These are phyloP conservation scores for Pitangus sulphuratus DNA, from an alignment of 2,797 vertebrate genomes.

Conservation along the genomic window DNA sequence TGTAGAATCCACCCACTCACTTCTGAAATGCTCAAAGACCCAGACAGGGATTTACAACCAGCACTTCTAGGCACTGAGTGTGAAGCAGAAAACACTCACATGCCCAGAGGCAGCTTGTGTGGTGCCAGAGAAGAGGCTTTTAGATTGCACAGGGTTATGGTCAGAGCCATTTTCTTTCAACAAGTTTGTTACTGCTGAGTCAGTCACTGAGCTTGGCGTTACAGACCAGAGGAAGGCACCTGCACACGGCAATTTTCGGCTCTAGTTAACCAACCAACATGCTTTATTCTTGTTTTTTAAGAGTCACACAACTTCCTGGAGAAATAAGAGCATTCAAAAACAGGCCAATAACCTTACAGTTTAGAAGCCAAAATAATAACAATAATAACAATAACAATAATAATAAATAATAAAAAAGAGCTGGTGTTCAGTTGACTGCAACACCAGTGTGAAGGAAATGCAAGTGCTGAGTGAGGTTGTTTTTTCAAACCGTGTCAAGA, in stretches of 20 bases:
- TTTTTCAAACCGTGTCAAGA: not conserved
- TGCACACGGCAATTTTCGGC: not conserved
- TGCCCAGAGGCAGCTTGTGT: conserved; percentile 29
- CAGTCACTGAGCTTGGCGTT: not conserved
- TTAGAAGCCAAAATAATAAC: not conserved
- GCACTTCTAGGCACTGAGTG: conserved; percentile 25
- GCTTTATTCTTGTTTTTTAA: not conserved
- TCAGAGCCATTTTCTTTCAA: conserved; percentile 28
- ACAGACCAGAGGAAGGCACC: not conserved
- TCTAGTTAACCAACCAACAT: not conserved
- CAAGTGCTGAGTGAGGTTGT: not conserved
- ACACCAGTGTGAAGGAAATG: not conserved
- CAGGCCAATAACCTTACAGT: not conserved
- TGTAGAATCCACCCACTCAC: conserved; percentile 71
- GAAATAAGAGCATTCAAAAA: not conserved
- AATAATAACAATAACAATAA: not conserved
- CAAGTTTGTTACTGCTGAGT: not conserved
- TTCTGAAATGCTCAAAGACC: conserved; percentile 31
- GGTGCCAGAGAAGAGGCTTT: not conserved
- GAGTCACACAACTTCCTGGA: not conserved
- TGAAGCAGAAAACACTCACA: conserved; percentile 25
- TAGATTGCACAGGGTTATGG: not conserved
- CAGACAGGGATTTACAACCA: conserved; percentile 55
- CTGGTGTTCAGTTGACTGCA: not conserved
- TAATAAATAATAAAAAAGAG: not conserved